phyloP scores from a whole-genome alignment of 2,888 invertebrate genomes.

The Pheosia tremula region DNA sequence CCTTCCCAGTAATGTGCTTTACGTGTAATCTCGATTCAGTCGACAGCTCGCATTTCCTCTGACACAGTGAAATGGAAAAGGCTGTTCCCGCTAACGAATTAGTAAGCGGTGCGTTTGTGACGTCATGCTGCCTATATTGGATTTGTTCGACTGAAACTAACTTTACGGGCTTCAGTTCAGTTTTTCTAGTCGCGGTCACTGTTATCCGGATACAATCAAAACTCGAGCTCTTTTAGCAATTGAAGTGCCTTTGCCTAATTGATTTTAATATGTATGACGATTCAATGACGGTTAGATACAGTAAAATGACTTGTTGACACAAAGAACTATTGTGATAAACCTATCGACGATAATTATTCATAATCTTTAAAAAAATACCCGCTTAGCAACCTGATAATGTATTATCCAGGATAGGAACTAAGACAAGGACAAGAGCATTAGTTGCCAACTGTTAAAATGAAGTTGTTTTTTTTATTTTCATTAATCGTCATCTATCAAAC shows the following conservation, averaged over 20 bases:
- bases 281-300: slow-evolving; percentile 7
- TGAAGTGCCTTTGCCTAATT: slow-evolving; percentile 12
- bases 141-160: slow-evolving; percentile 12
- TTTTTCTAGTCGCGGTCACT: slow-evolving; percentile 14
- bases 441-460: slow-evolving; percentile 14
- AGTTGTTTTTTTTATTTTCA: no score
- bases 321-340: neutral
- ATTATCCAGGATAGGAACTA: slow-evolving; percentile 17
- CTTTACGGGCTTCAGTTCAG: slow-evolving; percentile 11
- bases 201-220: slow-evolving; percentile 18
- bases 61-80: slow-evolving; percentile 30
- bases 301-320: slow-evolving; percentile 7
- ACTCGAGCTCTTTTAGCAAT: slow-evolving; percentile 10
- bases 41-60: slow-evolving; percentile 43
- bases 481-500: no score
- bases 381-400: slow-evolving; percentile 29
- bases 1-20: slow-evolving; percentile 61
- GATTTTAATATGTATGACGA: slow-evolving; percentile 13
- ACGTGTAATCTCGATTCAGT: slow-evolving; percentile 49
- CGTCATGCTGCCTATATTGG: slow-evolving; percentile 6
- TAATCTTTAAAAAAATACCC: slow-evolving; percentile 15
- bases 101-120: slow-evolving; percentile 12
- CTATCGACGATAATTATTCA: slow-evolving; percentile 16
- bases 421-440: neutral
- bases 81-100: slow-evolving; percentile 28